Evolutionary conservation across 2,888 invertebrate genomes (phyloP).

Genomic region (Pyrochroa serraticornis): DNA sequence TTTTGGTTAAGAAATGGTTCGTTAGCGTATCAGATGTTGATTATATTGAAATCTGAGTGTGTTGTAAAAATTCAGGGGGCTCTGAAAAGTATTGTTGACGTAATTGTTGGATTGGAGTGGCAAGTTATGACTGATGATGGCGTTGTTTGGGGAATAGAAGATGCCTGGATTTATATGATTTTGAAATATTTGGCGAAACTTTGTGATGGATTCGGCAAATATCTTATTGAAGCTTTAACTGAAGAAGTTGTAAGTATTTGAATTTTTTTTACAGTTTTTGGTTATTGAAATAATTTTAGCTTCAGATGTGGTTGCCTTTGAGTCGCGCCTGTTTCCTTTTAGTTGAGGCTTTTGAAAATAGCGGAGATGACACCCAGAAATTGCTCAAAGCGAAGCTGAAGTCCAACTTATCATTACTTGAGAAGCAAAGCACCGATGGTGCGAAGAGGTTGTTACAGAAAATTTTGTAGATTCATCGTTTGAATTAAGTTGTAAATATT

Average conservation of each 20-base stretch:
- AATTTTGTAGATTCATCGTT: slow-evolving; percentile 10
- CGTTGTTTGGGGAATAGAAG: slow-evolving; percentile 68
- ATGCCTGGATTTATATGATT: slow-evolving; percentile 76
- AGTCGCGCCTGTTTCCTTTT: slow-evolving; percentile 82
- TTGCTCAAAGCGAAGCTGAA: slow-evolving; percentile 61
- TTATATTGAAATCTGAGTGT: slow-evolving; percentile 68
- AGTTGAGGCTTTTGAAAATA: slow-evolving; percentile 70
- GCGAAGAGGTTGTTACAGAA: slow-evolving; percentile 66
- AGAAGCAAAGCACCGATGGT: slow-evolving; percentile 64
- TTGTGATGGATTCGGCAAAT: slow-evolving; percentile 64
- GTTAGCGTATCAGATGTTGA: slow-evolving; percentile 71
- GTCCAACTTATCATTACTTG: slow-evolving; percentile 58
- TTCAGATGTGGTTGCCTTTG: slow-evolving; percentile 69
- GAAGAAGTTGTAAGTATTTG: slow-evolving; percentile 62
- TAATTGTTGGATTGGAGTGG: slow-evolving; percentile 62
- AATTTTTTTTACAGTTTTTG: slow-evolving; percentile 16
- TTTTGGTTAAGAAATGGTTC: slow-evolving; percentile 74
- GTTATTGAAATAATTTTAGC: slow-evolving; percentile 58
- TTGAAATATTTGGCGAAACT: slow-evolving; percentile 74
- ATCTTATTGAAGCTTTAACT: slow-evolving; percentile 62
- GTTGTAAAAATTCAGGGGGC: slow-evolving; percentile 49
- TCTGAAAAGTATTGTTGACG: slow-evolving; percentile 57
- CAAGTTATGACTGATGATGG: slow-evolving; percentile 59
- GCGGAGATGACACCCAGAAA: slow-evolving; percentile 56
- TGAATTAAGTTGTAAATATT: too few species aligned